Base-by-base conservation (phyloP, 2,797 vertebrate species). In the Lacerta viridis region DNA sequence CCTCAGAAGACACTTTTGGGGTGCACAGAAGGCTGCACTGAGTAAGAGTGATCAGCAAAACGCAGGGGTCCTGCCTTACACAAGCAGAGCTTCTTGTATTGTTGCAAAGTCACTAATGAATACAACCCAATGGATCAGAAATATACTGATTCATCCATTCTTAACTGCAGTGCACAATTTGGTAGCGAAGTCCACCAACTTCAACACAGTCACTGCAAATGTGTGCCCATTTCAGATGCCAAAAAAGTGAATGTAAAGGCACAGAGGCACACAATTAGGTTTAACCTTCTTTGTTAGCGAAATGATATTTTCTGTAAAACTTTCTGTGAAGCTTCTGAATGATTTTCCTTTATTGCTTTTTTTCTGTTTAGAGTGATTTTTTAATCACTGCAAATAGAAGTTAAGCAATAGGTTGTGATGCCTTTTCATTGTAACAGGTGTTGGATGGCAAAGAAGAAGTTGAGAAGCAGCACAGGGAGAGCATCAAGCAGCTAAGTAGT, bases 391-490 rank as follows among this genome's bases (percentile, higher is more conserved):
- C 74, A 80, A 13, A 68, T 50, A 23, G 74, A 74, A 85, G 41
- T 39, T 81, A 4, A 20, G 33, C 10, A 43, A 76, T 78, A 23
- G 66, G 84, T 76, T 75, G 25, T 50, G 43, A 66, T 41, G 33
- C 5, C 20, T 87, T 83, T 92, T 33, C 11, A 0, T 39, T 85
- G 25, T 79, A 4, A 33, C 80, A 99, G 99, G 97, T 99, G 71
- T 96, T 99, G 59, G 99, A 99, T 93, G 98, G 97, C 78, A 99
- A 99, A 94, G 99, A 99, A 76, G 99, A 99, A 74, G 96, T 99
- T 72, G 99, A 99, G 96, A 99, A 98, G 90, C 99, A 99, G 87
- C 99, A 99, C 92, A 96, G 99, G 93, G 99, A 99, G 83, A 99
- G 97, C 96, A 99, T 99, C 94, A 99, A 98, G 95, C 99, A 98